Conservation (phyloP, 2,888 invertebrate species). For the Antheraea assamensis region DNA sequence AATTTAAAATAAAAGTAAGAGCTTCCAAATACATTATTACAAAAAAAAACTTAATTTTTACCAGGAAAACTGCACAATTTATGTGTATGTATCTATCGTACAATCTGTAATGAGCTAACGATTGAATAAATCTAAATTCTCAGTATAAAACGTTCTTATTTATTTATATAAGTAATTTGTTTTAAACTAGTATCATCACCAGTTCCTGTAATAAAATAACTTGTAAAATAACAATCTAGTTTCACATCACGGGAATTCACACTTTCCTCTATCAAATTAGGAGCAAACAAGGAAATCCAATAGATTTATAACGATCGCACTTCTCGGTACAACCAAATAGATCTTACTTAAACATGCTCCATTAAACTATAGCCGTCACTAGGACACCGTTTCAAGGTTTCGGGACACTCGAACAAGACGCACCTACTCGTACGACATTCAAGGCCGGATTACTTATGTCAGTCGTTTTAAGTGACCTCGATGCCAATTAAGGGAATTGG, state of each 20-base stretch:
- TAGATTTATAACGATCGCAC: neutral
- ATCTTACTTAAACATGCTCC: neutral
- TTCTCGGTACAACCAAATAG: neutral
- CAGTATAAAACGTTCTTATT: neutral
- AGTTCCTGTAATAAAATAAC: neutral
- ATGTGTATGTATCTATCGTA: neutral
- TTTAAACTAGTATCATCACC: neutral
- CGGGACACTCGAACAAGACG: neutral
- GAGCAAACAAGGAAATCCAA: neutral
- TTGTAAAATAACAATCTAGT: neutral
- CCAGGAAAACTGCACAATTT: too few species aligned
- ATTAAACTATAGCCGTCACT: neutral
- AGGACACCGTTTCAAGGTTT: slow-evolving; percentile 3
- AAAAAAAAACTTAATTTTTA: too few species aligned
- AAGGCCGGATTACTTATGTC: slow-evolving; percentile 38
- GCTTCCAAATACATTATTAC: too few species aligned
- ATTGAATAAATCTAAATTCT: neutral
- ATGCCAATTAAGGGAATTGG: slow-evolving; percentile 20
- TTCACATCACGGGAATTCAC: neutral
- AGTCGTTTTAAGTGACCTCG: slow-evolving; percentile 17
- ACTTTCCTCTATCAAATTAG: neutral
- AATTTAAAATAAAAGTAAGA: too few species aligned
- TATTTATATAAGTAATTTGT: too few species aligned
- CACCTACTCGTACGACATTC: slow-evolving; percentile 27
- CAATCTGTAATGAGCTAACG: neutral